Base-by-base conservation (phyloP, 2,113 vertebrate species). In the Paracyprichromis sp. region DNA sequence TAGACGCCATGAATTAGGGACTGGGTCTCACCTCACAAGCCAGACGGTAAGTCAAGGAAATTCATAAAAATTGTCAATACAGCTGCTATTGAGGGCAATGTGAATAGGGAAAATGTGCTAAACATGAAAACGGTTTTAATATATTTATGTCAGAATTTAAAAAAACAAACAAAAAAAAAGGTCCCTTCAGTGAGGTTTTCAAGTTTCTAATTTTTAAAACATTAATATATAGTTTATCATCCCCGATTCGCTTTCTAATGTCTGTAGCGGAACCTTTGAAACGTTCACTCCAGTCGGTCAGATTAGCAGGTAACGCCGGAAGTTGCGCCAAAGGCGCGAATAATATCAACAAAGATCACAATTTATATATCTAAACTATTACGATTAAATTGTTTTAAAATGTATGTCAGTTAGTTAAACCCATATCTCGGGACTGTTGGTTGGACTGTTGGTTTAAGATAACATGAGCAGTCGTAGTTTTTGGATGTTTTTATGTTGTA, bases 241-340 rank as follows among this genome's bases (percentile, higher is more conserved):
- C 69, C 69, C 24, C 2, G 14, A 47, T 29, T 45, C 6, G 6
- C 21, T 29, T 76, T 76, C 4, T 6, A 43, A 24, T 43, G 43
- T 29, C 76, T 80, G 76, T 53, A 53, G 8, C 76, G 76, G 76
- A 53, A 0, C 0, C 2, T 16, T 80, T 36, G 76, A 53, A 53
- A 52, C 19, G 4, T 47, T 31, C 5, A 47, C 9, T 90, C 87
- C 63, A 56, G 16, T 71, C 92, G 92, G 84, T n/a, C 26, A 0
- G 6, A 76, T 91, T 94, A 82, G 11, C 0, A 6, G 3, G 85
- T 56, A 14, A 90, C 87, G 89, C 86, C 63, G 92, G 90, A 94
- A 84, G 53, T 88, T 84, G 63, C 84, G 69, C 16, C 2, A 40
- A 92, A 86, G 94, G 94, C 95, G 94, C 92, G 92, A 95, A 95